phyloP scores from a whole-genome alignment of 2,113 vertebrate species.

The Macroglossus sobrinus region DNA sequence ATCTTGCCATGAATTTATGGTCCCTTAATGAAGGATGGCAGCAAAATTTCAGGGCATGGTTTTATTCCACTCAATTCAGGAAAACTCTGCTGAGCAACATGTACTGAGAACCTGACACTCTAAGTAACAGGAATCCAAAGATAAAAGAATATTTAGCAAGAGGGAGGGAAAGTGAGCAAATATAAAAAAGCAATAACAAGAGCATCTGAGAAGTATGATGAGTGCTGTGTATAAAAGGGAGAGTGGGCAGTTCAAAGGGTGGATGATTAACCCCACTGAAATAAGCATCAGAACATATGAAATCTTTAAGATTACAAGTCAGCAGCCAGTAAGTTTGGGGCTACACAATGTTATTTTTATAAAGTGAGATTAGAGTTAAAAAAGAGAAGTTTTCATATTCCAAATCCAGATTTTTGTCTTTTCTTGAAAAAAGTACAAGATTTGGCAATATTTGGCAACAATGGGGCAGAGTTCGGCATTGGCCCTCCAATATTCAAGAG shows the following conservation, averaged over 20 bases:
- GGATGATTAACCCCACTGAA: rapidly evolving
- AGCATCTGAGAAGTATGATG: neutral
- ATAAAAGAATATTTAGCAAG: neutral
- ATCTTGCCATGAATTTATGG: neutral
- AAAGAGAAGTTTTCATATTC: neutral
- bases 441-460: neutral
- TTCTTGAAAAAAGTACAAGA: neutral
- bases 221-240: neutral
- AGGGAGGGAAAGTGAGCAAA: neutral
- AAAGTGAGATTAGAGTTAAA: neutral
- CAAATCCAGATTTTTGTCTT: neutral
- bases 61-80: neutral
- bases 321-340: neutral
- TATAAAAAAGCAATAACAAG: neutral
- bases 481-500: neutral
- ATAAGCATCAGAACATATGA: neutral
- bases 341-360: neutral
- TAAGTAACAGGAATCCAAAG: neutral
- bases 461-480: neutral
- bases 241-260: neutral
- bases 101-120: neutral
- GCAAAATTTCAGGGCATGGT: neutral
- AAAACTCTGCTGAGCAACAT: neutral
- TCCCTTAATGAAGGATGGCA: neutral
- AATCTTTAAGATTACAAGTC: neutral